Conservation (phyloP, 2,888 invertebrate genomes). For the Drosophila nr. medialis region DNA sequence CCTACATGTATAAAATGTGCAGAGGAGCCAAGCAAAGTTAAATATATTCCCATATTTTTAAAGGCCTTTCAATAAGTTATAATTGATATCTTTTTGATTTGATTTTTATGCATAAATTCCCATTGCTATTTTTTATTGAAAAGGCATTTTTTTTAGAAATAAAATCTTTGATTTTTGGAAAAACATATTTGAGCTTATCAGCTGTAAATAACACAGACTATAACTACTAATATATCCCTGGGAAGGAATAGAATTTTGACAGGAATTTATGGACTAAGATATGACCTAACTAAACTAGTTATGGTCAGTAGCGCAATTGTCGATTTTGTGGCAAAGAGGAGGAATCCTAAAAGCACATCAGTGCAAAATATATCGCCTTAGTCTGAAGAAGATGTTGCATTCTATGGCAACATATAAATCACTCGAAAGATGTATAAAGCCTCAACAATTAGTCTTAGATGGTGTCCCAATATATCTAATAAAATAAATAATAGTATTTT, state of each 20-base stretch:
- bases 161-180: background rate
- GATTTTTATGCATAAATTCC: background rate
- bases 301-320: background rate
- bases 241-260: accelerated
- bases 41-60: background rate
- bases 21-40: no score
- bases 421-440: background rate
- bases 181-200: background rate
- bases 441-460: no score
- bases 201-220: background rate
- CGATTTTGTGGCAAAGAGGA: no score
- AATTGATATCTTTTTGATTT: background rate
- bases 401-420: background rate
- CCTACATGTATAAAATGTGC: slow-evolving; percentile 1
- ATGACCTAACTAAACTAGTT: background rate
- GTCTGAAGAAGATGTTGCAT: no score
- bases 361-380: background rate
- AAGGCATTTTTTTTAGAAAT: background rate
- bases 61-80: background rate
- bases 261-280: background rate
- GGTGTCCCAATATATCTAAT: background rate
- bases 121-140: background rate
- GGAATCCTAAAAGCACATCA: background rate
- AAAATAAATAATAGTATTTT: background rate
- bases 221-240: background rate